These are phyloP conservation scores for Mobula hypostoma DNA, from an alignment of 2,113 vertebrate species.

Conservation along the genomic window DNA sequence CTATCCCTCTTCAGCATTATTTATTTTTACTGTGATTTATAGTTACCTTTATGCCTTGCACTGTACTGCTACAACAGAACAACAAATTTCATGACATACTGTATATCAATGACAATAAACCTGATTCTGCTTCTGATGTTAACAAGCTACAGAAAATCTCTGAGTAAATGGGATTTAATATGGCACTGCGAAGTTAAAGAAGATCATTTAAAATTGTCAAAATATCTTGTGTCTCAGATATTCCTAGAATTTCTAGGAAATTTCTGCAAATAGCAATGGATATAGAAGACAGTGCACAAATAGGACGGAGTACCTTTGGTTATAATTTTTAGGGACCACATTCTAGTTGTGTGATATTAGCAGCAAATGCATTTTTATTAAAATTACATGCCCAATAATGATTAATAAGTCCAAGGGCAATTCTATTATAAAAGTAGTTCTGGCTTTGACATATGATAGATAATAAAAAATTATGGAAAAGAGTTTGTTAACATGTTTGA, in stretches of 20 bases:
- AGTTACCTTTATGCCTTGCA: too few relatives aligned
- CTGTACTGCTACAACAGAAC: too few relatives aligned
- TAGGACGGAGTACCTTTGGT: not conserved
- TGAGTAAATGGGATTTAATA: not conserved
- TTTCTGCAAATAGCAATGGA: not conserved
- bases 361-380: not conserved
- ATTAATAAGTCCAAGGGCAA: not conserved
- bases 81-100: too few relatives aligned
- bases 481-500: not conserved
- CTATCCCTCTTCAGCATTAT: too few relatives aligned
- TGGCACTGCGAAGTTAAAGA: not conserved
- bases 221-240: not conserved
- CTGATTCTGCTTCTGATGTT: too few relatives aligned
- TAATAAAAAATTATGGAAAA: not conserved
- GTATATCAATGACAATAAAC: too few relatives aligned
- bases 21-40: too few relatives aligned
- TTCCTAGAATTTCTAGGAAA: not conserved
- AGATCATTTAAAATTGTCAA: constrained; percentile 3
- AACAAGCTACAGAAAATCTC: not conserved
- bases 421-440: not conserved
- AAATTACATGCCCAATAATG: not conserved
- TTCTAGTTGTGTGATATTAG: not conserved
- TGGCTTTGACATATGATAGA: not conserved
- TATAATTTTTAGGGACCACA: not conserved
- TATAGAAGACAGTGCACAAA: not conserved